Conservation (phyloP, 2,888 invertebrate genomes). For the Drosophila subsilvestris region DNA sequence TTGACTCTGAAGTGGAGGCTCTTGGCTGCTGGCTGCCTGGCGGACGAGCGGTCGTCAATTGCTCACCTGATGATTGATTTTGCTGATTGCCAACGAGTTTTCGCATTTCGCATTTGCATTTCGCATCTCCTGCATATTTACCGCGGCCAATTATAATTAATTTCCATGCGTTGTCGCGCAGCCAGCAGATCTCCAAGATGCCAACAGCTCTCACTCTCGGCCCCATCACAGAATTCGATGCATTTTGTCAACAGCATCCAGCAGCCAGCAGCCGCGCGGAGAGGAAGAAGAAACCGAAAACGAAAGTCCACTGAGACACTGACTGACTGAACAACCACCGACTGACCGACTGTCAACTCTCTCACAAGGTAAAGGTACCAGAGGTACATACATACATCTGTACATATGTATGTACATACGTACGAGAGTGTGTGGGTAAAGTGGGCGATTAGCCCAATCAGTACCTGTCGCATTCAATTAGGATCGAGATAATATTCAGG, state of each 20-base stretch:
- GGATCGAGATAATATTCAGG: slow-evolving; percentile 24
- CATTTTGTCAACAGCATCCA: slow-evolving; percentile 66
- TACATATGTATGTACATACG: no score
- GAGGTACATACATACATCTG: not conserved
- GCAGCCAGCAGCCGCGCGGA: not conserved
- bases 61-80: slow-evolving; percentile 74
- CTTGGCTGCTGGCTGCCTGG: slow-evolving; percentile 35
- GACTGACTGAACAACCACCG: slow-evolving; percentile 56
- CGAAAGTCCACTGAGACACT: slow-evolving; percentile 39
- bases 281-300: slow-evolving; percentile 26
- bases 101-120: slow-evolving; percentile 65
- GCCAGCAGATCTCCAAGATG: slow-evolving; percentile 2
- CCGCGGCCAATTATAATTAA: slow-evolving; percentile 72
- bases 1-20: not conserved
- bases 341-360: slow-evolving; percentile 34
- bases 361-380: not conserved
- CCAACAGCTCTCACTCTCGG: slow-evolving; percentile 50
- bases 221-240: slow-evolving; percentile 65
- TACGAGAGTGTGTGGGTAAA: not conserved
- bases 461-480: slow-evolving; percentile 36
- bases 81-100: slow-evolving; percentile 75
- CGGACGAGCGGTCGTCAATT: slow-evolving; percentile 64
- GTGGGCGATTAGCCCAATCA: slow-evolving; percentile 18
- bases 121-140: slow-evolving; percentile 55
- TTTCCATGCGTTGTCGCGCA: slow-evolving; percentile 51